Percentiles rank a stretch among this genome's conserved stretches.
Conservation (phyloP, 2,797 vertebrate genomes). For the Fratercula arctica region DNA sequence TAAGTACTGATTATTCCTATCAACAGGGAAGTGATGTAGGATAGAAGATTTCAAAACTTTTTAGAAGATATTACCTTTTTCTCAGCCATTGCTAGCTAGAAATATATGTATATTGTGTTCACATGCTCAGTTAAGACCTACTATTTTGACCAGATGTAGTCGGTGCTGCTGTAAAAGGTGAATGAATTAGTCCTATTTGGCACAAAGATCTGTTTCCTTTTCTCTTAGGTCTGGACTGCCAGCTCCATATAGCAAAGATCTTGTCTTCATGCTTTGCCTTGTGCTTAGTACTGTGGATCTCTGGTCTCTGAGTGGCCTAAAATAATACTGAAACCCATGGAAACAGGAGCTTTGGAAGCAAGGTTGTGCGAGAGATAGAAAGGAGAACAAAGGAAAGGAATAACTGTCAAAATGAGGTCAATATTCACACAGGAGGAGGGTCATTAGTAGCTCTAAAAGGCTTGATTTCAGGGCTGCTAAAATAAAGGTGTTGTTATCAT, state of each 20-base stretch:
- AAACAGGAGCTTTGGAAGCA: background rate
- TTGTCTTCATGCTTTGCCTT: background rate
- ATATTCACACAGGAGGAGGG: background rate
- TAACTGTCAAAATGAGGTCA: background rate
- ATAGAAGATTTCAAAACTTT: background rate
- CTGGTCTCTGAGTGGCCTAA: background rate
- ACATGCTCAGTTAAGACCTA: background rate
- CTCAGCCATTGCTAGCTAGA: background rate
- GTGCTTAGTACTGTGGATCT: background rate
- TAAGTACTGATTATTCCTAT: background rate
- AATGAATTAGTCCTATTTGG: background rate
- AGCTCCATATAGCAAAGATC: background rate
- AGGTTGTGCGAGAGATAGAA: background rate
- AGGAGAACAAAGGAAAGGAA: background rate
- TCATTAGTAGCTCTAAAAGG: background rate
- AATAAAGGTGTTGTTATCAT: background rate
- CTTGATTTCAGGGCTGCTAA: background rate
- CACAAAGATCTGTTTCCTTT: background rate
- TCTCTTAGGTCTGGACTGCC: background rate
- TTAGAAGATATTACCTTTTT: background rate
- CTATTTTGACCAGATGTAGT: background rate
- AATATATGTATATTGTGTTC: background rate
- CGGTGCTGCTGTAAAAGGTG: background rate
- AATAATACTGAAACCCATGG: background rate
- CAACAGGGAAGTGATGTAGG: background rate